Evolutionary conservation across 1,140 invertebrate species (phyloP).

Genomic region (Drosophila kurseongensis): DNA sequence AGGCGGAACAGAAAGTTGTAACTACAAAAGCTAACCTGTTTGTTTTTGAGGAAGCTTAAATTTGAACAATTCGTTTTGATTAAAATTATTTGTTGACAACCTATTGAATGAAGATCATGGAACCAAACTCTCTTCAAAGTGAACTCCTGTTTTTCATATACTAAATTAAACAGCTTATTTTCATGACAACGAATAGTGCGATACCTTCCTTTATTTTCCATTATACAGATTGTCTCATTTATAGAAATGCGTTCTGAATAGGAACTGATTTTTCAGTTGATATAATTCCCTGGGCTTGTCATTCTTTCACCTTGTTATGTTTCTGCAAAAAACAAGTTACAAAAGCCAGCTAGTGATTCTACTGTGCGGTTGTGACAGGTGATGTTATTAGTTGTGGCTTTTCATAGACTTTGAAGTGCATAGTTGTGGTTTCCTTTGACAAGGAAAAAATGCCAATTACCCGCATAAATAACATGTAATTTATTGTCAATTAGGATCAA

Average conservation of each 20-base stretch:
- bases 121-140: too few species aligned
- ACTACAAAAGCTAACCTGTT: too few species aligned
- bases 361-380: constrained; percentile 14
- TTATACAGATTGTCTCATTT: neutral
- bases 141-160: too few species aligned
- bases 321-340: neutral
- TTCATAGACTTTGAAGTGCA: constrained; percentile 19
- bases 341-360: neutral
- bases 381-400: constrained; percentile 19
- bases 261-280: constrained; percentile 6
- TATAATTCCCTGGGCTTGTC: constrained; percentile 17
- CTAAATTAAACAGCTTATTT: neutral
- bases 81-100: too few species aligned
- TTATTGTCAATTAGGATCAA: neutral
- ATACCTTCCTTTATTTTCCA: neutral
- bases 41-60: too few species aligned
- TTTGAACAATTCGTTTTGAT: too few species aligned
- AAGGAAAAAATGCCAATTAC: constrained; percentile 3
- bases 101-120: neutral
- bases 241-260: neutral
- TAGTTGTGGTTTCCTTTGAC: constrained; percentile 10
- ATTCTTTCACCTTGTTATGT: constrained; percentile 11
- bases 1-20: too few species aligned
- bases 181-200: neutral
- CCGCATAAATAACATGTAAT: neutral